phyloP scores from a whole-genome alignment of 2,797 vertebrate genomes.

The Pterois miles region DNA sequence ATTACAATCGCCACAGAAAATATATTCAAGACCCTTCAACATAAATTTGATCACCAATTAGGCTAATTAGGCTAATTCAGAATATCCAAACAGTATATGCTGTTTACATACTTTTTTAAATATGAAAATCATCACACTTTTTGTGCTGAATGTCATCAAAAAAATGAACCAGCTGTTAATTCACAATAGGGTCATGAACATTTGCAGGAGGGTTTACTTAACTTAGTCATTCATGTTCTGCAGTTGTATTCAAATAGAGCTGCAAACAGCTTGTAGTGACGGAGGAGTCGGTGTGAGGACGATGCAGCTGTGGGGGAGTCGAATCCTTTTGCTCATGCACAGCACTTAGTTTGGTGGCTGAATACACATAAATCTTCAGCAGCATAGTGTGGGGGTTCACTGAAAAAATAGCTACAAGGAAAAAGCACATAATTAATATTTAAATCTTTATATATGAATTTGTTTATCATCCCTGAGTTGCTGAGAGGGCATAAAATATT shows the following conservation, averaged over 20 bases:
- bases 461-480: conserved; percentile 28
- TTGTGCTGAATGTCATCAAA: not conserved
- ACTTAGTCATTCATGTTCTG: not conserved
- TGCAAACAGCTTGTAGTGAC: not conserved
- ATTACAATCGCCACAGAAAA: too few relatives aligned
- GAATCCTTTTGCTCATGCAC: not conserved
- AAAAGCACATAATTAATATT: conserved; percentile 39
- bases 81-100: not conserved
- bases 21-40: too few relatives aligned
- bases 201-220: not conserved
- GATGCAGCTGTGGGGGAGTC: conserved; percentile 14
- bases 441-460: conserved; percentile 24
- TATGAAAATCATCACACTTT: not conserved
- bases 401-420: conserved; percentile 32
- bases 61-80: too few relatives aligned
- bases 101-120: not conserved
- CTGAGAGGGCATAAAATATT: conserved; percentile 29
- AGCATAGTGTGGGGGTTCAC: not conserved
- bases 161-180: not conserved
- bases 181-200: not conserved
- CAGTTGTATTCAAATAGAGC: conserved; percentile 7
- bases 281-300: not conserved
- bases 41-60: too few relatives aligned
- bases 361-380: conserved; percentile 19
- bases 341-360: not conserved